phyloP scores from a whole-genome alignment of 2,113 vertebrate species.

The Malaclemys terrapin region DNA sequence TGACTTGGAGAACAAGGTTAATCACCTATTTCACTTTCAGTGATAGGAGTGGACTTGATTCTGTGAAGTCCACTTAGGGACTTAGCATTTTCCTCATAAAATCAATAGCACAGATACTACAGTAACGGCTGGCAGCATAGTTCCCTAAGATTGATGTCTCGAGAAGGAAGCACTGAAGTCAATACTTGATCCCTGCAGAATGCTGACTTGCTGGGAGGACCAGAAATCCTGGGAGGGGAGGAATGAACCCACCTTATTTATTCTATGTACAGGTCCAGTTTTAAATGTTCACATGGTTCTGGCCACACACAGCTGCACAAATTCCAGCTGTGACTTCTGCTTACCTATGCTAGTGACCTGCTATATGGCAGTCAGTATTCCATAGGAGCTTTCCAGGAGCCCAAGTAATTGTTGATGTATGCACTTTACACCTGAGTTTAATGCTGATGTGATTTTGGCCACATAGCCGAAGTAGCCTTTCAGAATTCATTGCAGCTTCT shows the following conservation, averaged over 20 bases:
- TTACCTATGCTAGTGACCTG: background rate
- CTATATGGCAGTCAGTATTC: background rate
- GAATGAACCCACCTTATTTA: background rate
- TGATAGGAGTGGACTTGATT: background rate
- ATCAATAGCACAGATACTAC: fast-evolving
- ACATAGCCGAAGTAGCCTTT: background rate
- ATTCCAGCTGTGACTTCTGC: background rate
- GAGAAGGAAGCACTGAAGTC: background rate
- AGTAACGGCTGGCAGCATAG: background rate
- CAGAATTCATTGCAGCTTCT: background rate
- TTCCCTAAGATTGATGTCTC: background rate
- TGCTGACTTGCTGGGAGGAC: background rate
- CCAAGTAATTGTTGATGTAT: background rate
- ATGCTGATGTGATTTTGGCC: background rate
- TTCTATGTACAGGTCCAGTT: background rate
- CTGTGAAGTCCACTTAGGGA: background rate
- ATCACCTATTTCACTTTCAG: fast-evolving
- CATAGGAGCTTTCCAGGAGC: background rate
- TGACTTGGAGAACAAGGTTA: constrained; percentile 18
- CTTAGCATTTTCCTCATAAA: too few relatives aligned
- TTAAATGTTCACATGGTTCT: background rate
- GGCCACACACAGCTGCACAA: background rate
- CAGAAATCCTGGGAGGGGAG: background rate
- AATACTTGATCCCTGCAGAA: background rate
- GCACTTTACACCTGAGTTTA: background rate